These are phyloP conservation scores for Tragelaphus buxtoni DNA, from an alignment of 2,113 vertebrate species.

Conservation along the genomic window DNA sequence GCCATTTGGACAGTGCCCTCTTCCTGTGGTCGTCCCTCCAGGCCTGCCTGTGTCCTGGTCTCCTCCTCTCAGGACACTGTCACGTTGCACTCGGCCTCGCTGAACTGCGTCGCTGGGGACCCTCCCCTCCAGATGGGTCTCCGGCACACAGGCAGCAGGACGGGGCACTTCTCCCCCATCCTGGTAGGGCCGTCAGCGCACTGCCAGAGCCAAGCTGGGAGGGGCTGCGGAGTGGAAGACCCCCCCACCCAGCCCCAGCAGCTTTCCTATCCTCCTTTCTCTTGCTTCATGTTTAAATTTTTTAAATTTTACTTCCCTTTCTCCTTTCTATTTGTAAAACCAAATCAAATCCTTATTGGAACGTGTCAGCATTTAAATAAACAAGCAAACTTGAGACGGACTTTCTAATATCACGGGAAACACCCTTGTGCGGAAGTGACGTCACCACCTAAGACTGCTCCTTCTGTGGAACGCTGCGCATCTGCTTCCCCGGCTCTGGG, in stretches of 20 bases:
- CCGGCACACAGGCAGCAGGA: not conserved
- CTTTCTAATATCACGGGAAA: not conserved
- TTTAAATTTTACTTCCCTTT: not conserved
- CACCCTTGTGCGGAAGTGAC: not conserved
- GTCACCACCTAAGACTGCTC: not conserved
- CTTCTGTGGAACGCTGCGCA: fast-evolving
- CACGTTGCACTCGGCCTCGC: not conserved
- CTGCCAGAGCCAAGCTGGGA: not conserved
- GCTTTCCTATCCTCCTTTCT: not conserved
- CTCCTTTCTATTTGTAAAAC: not conserved
- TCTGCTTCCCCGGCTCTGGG: not conserved
- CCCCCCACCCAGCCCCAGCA: not conserved
- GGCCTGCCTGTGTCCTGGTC: not conserved
- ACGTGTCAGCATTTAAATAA: not conserved
- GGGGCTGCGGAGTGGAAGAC: not conserved
- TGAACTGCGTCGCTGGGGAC: not conserved
- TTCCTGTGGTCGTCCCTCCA: not conserved
- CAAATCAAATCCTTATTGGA: not conserved
- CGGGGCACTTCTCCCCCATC: fast-evolving
- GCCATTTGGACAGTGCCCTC: not conserved
- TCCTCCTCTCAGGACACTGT: not conserved
- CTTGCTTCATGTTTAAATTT: not conserved
- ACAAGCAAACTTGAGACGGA: not conserved
- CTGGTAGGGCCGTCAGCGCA: fast-evolving
- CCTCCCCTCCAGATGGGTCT: not conserved